Evolutionary conservation across 2,113 vertebrate genomes (phyloP).

Genomic region (Cyprinodon variegatus): DNA sequence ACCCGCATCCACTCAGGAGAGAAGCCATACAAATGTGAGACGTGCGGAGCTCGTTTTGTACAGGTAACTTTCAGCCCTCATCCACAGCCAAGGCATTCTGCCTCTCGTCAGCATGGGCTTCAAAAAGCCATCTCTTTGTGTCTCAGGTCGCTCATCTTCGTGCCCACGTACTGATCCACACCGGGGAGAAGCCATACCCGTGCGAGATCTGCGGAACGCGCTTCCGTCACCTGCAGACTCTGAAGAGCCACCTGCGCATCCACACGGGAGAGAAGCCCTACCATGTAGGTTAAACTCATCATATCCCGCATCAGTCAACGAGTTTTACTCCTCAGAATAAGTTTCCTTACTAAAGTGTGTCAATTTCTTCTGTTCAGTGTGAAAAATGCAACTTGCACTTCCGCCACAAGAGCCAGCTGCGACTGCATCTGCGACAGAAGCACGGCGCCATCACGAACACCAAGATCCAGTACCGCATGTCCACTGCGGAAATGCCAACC

Average conservation of each 20-base stretch:
- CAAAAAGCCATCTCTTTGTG: neutral
- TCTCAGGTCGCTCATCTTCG: conserved; percentile 94
- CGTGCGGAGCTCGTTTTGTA: conserved; percentile 90
- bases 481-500: conserved; percentile 82
- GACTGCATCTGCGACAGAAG: conserved; percentile 96
- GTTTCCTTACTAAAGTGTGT: no score
- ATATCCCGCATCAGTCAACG: neutral
- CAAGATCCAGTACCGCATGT: conserved; percentile 96
- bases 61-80: conserved; percentile 75
- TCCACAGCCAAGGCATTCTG: neutral
- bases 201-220: conserved; percentile 98
- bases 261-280: conserved; percentile 99
- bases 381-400: conserved; percentile 99
- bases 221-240: conserved; percentile 95
- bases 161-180: conserved; percentile 96
- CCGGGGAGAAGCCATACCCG: conserved; percentile 97
- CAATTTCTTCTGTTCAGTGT: conserved; percentile 79
- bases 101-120: neutral
- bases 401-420: conserved; percentile 98
- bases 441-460: conserved; percentile 99
- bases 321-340: neutral
- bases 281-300: conserved; percentile 84
- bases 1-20: conserved; percentile 99
- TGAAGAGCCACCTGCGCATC: conserved; percentile 97
- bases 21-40: conserved; percentile 99